These are phyloP conservation scores for Spialia ferax DNA, from an alignment of 2,888 invertebrate species.

Conservation along the genomic window DNA sequence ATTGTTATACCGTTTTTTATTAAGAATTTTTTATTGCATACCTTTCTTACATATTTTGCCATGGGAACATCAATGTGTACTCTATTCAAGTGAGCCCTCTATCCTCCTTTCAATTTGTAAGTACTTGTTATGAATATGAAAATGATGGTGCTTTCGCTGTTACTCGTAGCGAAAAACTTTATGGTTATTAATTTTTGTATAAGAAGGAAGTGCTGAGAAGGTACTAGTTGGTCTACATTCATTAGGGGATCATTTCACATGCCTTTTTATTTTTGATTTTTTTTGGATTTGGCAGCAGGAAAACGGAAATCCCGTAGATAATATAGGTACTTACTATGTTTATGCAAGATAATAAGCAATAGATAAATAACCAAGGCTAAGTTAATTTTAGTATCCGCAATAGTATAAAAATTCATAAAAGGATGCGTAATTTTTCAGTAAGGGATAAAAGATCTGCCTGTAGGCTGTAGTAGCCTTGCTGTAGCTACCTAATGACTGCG, in stretches of 20 bases:
- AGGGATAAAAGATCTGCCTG: too few relatives aligned
- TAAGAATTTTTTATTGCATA: constrained; percentile 2
- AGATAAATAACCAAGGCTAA: too few relatives aligned
- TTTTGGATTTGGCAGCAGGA: too few relatives aligned
- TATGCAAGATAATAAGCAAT: too few relatives aligned
- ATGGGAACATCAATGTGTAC: constrained; percentile 32
- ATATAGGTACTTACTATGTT: too few relatives aligned
- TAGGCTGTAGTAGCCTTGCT: too few relatives aligned
- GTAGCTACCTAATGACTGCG: too few relatives aligned
- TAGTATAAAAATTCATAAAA: too few relatives aligned
- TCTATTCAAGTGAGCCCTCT: constrained; percentile 21
- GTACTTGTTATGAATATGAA: constrained; percentile 39
- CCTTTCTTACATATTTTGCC: constrained; percentile 11
- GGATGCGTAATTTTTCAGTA: too few relatives aligned
- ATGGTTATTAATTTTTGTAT: background rate
- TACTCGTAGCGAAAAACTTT: constrained; percentile 24
- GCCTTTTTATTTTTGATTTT: too few relatives aligned
- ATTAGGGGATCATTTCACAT: background rate
- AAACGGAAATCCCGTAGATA: too few relatives aligned
- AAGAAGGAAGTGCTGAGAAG: constrained; percentile 21
- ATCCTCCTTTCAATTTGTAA: background rate
- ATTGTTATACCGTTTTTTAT: constrained; percentile 10
- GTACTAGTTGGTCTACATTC: background rate
- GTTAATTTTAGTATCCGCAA: too few relatives aligned
- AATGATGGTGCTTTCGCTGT: constrained; percentile 16